A percentile compares a stretch with the other conserved stretches of the same genome.
Conservation (phyloP, 2,113 vertebrate genomes). For the Gracilinanus agilis region DNA sequence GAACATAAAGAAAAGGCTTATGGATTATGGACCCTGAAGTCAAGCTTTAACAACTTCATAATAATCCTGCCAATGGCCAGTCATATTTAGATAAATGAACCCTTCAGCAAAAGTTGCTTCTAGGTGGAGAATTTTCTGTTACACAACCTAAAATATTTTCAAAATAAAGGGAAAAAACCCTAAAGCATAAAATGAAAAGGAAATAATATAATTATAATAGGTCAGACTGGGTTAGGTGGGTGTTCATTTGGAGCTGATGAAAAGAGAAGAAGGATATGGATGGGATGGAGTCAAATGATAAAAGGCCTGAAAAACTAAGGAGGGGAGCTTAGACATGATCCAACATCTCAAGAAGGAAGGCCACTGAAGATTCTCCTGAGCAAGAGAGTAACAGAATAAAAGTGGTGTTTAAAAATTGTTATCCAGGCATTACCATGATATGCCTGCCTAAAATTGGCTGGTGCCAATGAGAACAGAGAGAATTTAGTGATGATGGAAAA, state of each 20-base stretch:
- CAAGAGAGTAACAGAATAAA: background rate
- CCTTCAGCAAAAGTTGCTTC: background rate
- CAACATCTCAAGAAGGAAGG: background rate
- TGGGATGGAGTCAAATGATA: background rate
- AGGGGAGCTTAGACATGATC: background rate
- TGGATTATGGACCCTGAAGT: background rate
- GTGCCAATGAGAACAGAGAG: background rate
- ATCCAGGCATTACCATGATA: background rate
- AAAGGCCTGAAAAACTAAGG: background rate
- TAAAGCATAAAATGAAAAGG: background rate
- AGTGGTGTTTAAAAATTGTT: background rate
- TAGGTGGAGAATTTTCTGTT: background rate
- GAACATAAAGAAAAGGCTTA: background rate
- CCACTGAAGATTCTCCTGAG: background rate
- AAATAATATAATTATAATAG: background rate
- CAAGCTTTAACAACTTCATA: background rate
- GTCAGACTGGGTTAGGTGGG: background rate
- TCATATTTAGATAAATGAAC: background rate
- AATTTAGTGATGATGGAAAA: background rate
- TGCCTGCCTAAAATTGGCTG: background rate
- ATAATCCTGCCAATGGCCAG: background rate
- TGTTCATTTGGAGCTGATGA: background rate
- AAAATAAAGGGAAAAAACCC: background rate
- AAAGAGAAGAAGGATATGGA: background rate
- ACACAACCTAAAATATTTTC: background rate